Base-by-base conservation (phyloP, 1,140 invertebrate species). In the Solenopsis invicta region DNA sequence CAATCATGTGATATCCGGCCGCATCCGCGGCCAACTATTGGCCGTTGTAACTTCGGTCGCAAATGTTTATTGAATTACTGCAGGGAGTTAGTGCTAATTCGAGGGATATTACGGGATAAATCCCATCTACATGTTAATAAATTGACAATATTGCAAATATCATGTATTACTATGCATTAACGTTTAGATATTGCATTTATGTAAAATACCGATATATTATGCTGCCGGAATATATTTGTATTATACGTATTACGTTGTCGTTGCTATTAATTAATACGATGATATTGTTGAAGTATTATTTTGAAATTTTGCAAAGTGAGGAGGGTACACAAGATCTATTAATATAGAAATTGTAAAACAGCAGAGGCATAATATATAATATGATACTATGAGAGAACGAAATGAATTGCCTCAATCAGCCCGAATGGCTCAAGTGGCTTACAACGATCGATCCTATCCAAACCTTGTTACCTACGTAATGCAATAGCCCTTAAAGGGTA, bases 381-480 rank as follows among this genome's bases (percentile, higher is more conserved):
- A 41, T 18, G 5, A 80, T 54, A 37, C 4, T 52, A 29, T 18
- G 66, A 67, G 2, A 24, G 69, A 56, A 37, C 21, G 41, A 9
- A 12, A 77, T 37, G n/a, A 50, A 67, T 24, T 52, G 29, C 24
- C 72, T 69, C 48, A 50, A 21, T 50, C 18, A 59, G 62, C 8
- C 12, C 45, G 13, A 24, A 29, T 64, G 61, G 41, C 41, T 76
- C 45, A 41, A 59, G 56, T 85, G 29, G 29, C 67, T 89, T 72
- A 77, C 37, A 41, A 50, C 72, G 37, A 85, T 85, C 69, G 88
- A 88, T 89, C 34, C 24, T 59, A 74, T 52, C 74, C 24, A 85
- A 85, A 89, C 69, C 66, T 88, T 74, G 75, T 89, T 89, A 89
- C 56, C 50, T 74, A 45, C 80, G 87, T 85, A 88, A 88, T 66